A percentile compares a stretch with the other conserved stretches of the same genome.
Evolutionary conservation across 1,140 invertebrate genomes (phyloP).

Genomic region (Teleogryllus occipitalis): DNA sequence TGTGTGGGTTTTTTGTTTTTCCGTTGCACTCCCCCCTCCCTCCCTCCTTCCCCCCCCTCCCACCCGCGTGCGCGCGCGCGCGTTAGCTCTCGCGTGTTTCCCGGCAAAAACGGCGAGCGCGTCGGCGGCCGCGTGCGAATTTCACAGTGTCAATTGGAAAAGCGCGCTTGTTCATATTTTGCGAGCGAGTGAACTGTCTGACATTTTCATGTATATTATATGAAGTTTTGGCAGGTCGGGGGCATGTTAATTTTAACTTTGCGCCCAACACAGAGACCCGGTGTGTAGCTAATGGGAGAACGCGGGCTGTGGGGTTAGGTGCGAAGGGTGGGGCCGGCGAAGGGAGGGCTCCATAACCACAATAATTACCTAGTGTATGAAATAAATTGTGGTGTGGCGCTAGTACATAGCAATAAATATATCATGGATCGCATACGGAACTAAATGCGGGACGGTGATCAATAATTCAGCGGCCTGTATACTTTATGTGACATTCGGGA

Average conservation of each 20-base stretch:
- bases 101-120: neutral
- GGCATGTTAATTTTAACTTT: slow-evolving; percentile 18
- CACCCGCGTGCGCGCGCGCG: too few species aligned
- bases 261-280: slow-evolving; percentile 8
- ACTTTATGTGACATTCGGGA: slow-evolving; percentile 9
- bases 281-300: slow-evolving; percentile 6
- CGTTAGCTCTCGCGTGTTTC: neutral
- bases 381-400: slow-evolving; percentile 17
- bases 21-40: neutral
- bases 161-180: slow-evolving; percentile 4
- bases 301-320: neutral
- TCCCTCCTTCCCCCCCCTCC: neutral
- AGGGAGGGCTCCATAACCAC: slow-evolving; percentile 13
- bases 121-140: neutral
- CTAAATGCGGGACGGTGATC: neutral
- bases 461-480: slow-evolving; percentile 10
- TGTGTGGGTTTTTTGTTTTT: neutral
- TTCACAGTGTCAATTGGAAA: slow-evolving; percentile 1
- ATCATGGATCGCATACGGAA: slow-evolving; percentile 9
- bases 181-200: slow-evolving; percentile 7
- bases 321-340: neutral
- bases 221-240: slow-evolving; percentile 16
- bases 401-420: slow-evolving; percentile 13
- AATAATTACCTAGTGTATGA: slow-evolving; percentile 19
- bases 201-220: slow-evolving; percentile 17